Percentiles rank a stretch among this genome's conserved stretches.
These are phyloP conservation scores for Anguilla marmorata DNA, from an alignment of 2,797 vertebrate genomes.

Conservation along the genomic window DNA sequence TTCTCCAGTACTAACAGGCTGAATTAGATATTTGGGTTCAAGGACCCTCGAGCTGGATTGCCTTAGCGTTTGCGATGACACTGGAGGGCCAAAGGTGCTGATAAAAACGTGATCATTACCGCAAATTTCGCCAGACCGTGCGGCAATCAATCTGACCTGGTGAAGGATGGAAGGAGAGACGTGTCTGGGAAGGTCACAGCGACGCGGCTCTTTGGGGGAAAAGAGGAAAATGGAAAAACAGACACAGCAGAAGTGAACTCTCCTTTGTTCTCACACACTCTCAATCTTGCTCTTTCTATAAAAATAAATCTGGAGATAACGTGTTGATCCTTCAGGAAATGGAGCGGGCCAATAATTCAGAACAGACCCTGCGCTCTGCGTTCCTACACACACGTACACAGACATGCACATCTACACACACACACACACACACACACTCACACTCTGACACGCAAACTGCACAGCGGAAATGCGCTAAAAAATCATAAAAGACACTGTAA, in stretches of 20 bases:
- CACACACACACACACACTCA: not conserved
- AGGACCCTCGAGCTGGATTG: not conserved
- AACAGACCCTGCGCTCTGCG: not conserved
- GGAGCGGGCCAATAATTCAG: not conserved
- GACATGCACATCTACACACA: not conserved
- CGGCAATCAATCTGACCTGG: not conserved
- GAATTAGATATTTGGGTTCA: not conserved
- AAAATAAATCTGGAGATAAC: not conserved
- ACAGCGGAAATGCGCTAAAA: not conserved
- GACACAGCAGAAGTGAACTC: not conserved
- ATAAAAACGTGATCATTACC: not conserved
- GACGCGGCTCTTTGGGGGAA: not conserved
- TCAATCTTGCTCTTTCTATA: not conserved
- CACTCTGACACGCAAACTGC: not conserved
- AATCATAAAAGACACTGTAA: not conserved
- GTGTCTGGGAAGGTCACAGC: not conserved
- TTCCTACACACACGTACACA: not conserved
- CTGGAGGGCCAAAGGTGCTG: not conserved
- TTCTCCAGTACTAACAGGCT: not conserved
- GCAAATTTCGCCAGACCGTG: not conserved
- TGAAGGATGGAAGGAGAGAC: not conserved
- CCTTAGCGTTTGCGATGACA: not conserved
- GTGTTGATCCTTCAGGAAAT: constrained; percentile 15
- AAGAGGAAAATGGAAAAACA: not conserved
- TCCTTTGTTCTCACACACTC: not conserved